Evolutionary conservation across 2,113 vertebrate species (phyloP).

Genomic region (Halcyon senegalensis): DNA sequence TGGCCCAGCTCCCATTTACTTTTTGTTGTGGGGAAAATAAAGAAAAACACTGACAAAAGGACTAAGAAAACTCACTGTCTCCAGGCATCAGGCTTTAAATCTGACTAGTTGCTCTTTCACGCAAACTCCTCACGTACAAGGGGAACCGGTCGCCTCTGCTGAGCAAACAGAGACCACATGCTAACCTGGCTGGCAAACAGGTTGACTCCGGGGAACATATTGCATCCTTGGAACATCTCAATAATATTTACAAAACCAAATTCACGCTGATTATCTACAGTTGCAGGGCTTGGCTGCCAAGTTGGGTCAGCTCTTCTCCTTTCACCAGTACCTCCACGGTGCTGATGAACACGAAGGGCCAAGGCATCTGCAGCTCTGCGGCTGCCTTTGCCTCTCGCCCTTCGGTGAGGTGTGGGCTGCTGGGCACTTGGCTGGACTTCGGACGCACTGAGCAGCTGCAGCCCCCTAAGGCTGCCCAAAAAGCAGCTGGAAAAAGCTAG

Average conservation of each 20-base stretch:
- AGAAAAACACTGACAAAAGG: neutral
- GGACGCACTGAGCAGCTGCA: neutral
- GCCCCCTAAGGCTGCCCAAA: neutral
- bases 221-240: neutral
- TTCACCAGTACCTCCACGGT: rapidly evolving
- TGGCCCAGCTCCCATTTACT: neutral
- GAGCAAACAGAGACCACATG: conserved; percentile 34
- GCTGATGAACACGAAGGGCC: neutral
- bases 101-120: neutral
- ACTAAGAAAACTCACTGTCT: neutral
- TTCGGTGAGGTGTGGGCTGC: rapidly evolving
- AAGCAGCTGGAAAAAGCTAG: neutral
- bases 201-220: neutral
- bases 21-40: neutral
- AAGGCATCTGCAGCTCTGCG: neutral
- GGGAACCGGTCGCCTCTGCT: neutral
- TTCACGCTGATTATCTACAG: neutral
- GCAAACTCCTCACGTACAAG: neutral
- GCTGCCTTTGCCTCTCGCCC: neutral
- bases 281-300: neutral
- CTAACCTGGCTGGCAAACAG: neutral
- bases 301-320: neutral
- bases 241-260: conserved; percentile 37
- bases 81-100: neutral
- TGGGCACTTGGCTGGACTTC: neutral